Evolutionary conservation across 1,140 invertebrate genomes (phyloP).

Genomic region (Fopius arisanus): DNA sequence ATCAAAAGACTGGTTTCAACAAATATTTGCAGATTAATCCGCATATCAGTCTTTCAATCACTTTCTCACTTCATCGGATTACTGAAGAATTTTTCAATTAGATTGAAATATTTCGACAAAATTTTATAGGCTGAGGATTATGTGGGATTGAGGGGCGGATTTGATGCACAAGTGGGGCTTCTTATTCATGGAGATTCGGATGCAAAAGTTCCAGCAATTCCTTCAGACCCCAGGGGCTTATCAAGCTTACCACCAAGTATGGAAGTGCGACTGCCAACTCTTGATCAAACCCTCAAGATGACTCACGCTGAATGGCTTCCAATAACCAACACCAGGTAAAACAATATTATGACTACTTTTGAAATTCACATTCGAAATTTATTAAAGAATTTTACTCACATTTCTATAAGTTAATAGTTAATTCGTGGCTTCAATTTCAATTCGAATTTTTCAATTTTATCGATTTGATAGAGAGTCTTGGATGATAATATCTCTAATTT

Average conservation of each 20-base stretch:
- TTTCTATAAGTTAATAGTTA: no score
- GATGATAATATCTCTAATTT: no score
- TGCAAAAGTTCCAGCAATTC: conserved; percentile 34
- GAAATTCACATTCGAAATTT: no score
- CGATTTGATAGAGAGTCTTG: no score
- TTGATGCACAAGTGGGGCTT: conserved; percentile 59
- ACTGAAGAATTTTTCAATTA: neutral
- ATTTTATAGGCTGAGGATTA: conserved; percentile 59
- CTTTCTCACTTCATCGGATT: neutral
- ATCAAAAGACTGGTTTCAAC: no score
- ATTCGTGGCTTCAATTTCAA: no score
- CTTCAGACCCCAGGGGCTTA: conserved; percentile 52
- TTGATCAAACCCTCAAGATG: conserved; percentile 55
- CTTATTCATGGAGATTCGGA: conserved; percentile 45
- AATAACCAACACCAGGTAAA: conserved; percentile 62
- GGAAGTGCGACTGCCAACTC: conserved; percentile 55
- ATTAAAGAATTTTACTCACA: no score
- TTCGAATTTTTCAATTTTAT: no score
- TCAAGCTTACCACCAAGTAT: conserved; percentile 56
- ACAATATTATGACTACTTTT: conserved; percentile 4
- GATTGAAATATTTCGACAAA: neutral
- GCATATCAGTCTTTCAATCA: neutral
- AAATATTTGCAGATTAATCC: no score
- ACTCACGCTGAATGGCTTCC: conserved; percentile 63
- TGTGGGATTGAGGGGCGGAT: conserved; percentile 55